Percentiles rank a stretch among this genome's conserved stretches.
Evolutionary conservation across 1,140 invertebrate species (phyloP).

Genomic region (Meloidogyne chitwoodi): DNA sequence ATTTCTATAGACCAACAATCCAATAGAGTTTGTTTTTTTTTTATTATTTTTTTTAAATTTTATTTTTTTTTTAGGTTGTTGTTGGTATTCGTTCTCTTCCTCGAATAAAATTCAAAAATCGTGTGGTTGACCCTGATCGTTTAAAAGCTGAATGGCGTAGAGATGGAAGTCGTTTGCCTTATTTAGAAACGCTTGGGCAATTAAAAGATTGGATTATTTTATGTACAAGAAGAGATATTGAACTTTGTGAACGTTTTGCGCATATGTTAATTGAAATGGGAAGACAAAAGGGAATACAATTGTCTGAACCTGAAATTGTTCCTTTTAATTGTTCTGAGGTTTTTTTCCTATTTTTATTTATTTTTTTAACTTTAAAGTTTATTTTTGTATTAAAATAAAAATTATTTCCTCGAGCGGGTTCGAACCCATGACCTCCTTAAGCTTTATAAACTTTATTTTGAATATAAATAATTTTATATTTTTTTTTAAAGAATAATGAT

Average conservation of each 20-base stretch:
- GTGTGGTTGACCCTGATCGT: background rate
- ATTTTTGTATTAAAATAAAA: background rate
- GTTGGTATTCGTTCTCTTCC: slow-evolving; percentile 9
- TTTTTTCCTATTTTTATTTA: background rate
- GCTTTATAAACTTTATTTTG: too few species aligned
- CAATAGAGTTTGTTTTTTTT: background rate
- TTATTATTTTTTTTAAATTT: background rate
- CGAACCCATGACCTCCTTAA: background rate
- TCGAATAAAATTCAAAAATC: background rate
- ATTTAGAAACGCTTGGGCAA: background rate
- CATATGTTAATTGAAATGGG: slow-evolving; percentile 8
- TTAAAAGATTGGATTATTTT: slow-evolving; percentile 10
- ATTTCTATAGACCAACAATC: slow-evolving; percentile 5
- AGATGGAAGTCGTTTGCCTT: background rate
- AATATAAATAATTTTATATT: too few species aligned
- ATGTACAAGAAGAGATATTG: background rate
- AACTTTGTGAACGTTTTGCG: background rate
- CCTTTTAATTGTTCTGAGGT: slow-evolving; percentile 8
- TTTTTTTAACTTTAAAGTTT: background rate
- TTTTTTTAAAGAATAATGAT: slow-evolving; percentile 10
- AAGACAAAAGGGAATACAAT: slow-evolving; percentile 17
- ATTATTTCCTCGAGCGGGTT: background rate
- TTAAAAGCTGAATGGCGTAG: slow-evolving; percentile 14
- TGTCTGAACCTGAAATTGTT: slow-evolving; percentile 12
- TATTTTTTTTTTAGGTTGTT: slow-evolving; percentile 3